These are phyloP conservation scores for Brenthis ino DNA, from an alignment of 2,888 invertebrate genomes.

Conservation along the genomic window DNA sequence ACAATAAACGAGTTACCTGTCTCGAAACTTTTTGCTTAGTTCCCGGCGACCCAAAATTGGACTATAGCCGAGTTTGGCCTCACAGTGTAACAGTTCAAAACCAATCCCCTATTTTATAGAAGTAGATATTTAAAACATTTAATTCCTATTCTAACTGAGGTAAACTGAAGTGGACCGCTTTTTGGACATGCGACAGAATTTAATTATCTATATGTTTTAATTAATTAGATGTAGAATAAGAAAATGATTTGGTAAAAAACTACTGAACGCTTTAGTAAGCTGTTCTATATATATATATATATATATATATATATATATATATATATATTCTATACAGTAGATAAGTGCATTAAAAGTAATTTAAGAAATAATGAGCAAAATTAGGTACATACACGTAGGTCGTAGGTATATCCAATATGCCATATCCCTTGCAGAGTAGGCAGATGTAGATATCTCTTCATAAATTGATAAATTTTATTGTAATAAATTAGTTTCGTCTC, in stretches of 20 bases:
- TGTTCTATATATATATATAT: no score
- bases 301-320: no score
- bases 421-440: no score
- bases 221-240: conserved; percentile 1
- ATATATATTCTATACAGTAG: background rate
- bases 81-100: conserved; percentile 16
- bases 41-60: conserved; percentile 58
- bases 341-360: background rate
- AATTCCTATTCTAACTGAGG: conserved; percentile 10
- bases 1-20: conserved; percentile 70
- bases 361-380: no score
- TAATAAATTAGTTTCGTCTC: no score
- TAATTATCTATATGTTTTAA: conserved; percentile 1
- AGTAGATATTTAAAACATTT: conserved; percentile 11
- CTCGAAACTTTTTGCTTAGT: conserved; percentile 64
- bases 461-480: no score
- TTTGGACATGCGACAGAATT: conserved; percentile 1
- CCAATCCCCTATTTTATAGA: background rate
- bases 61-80: conserved; percentile 60
- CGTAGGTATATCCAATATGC: no score
- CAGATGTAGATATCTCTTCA: no score
- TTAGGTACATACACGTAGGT: no score
- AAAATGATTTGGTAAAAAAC: background rate
- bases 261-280: background rate
- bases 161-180: conserved; percentile 7